Evolutionary conservation across 1,140 invertebrate genomes (phyloP).

Genomic region (Anagrus nilaparvatae): DNA sequence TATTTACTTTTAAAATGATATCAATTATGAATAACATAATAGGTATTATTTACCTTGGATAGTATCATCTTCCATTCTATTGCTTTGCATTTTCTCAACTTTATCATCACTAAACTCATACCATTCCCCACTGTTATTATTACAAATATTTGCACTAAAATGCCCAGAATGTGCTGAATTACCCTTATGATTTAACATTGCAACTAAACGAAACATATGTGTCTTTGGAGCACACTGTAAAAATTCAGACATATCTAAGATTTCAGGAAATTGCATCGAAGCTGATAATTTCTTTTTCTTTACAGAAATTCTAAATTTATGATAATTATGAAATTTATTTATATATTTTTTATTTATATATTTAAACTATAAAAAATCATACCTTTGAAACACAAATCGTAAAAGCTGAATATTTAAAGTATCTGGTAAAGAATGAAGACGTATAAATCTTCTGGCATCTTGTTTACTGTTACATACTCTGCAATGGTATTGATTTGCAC

Average conservation of each 20-base stretch:
- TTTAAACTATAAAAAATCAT: slow-evolving; percentile 15
- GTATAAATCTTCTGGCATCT: slow-evolving; percentile 52
- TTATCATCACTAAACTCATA: slow-evolving; percentile 62
- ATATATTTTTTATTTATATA: slow-evolving; percentile 8
- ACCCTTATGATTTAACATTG: slow-evolving; percentile 59
- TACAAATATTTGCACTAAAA: slow-evolving; percentile 51
- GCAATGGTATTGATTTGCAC: slow-evolving; percentile 59
- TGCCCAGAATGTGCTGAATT: slow-evolving; percentile 60
- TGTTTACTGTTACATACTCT: slow-evolving; percentile 50
- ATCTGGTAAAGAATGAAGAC: slow-evolving; percentile 52
- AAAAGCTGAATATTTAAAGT: slow-evolving; percentile 61
- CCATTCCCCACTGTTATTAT: slow-evolving; percentile 45
- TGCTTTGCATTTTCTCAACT: slow-evolving; percentile 47
- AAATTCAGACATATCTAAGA: slow-evolving; percentile 55
- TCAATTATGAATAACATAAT: slow-evolving; percentile 8
- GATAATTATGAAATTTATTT: slow-evolving; percentile 7
- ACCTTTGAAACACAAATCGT: slow-evolving; percentile 59
- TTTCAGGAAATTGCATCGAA: slow-evolving; percentile 55
- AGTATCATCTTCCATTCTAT: slow-evolving; percentile 41
- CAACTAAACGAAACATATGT: slow-evolving; percentile 52
- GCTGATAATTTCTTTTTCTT: slow-evolving; percentile 61
- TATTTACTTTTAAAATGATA: no score
- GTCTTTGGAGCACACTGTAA: slow-evolving; percentile 32
- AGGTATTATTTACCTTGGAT: slow-evolving; percentile 15
- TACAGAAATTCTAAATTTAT: slow-evolving; percentile 44